Base-by-base conservation (phyloP, 2,888 invertebrate species). In the Horisme vitalbata region DNA sequence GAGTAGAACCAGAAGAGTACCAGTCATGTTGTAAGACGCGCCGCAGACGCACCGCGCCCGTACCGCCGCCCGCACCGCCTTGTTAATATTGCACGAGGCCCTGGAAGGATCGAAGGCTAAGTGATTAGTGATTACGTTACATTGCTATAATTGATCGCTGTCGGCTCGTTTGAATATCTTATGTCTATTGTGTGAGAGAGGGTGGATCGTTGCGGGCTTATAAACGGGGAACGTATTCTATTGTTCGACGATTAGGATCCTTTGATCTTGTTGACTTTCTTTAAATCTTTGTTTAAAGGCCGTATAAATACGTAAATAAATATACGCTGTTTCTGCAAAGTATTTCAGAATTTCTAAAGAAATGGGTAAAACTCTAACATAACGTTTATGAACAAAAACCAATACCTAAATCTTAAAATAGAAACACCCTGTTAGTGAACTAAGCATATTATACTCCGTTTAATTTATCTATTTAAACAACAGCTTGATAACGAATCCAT, bases 71-170 rank as follows among this genome's bases (percentile, higher is more conserved):
- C 18, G 18, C 18, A 18, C 18, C 18, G 4, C 18, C 39, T 39
- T 23, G 32, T 48, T 26, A 43, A 52, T 55, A 26, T 34, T 44
- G 37, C 44, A 49, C 39, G 44, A 43, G 39, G 31, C 30, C 43
- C 18, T 23, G 6, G 18, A 5, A 20, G 26, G 45, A 52, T 49
- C 36, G 38, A 46, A 35, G 46, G 46, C 39, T 52, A 49, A 55
- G 55, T 55, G 45, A 50, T 52, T 49, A 55, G 55, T 55, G 45
- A 50, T 52, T 49, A 46, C 46, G 49, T 45, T 34, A 41, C 49
- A 45, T 45, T 34, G 41, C 13, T 15, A 35, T 55, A 52, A 52
- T 45, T 51, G 48, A 54, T 47, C 26, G 28, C 34, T 28, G 35
- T 44, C 34, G 15, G 33, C 18, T n/a, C 38, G 34, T 13, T 47